Evolutionary conservation across 2,888 invertebrate genomes (phyloP).

Genomic region (Hydrotaea cyrtoneurina): DNA sequence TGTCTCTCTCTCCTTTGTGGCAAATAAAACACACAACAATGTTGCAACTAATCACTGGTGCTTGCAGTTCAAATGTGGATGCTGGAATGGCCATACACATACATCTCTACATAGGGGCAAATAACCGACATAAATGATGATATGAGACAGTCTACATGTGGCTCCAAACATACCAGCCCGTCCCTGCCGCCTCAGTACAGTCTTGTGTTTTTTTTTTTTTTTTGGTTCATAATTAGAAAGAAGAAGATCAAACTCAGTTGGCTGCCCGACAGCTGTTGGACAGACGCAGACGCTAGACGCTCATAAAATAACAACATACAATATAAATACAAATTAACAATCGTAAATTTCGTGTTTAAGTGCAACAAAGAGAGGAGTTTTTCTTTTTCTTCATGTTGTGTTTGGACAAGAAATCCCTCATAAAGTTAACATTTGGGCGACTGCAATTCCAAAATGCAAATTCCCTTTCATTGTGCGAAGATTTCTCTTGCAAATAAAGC

Average conservation of each 20-base stretch:
- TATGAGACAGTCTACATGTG: slow-evolving; percentile 19
- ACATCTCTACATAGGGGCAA: background rate
- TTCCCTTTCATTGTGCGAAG: background rate
- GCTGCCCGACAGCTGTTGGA: background rate
- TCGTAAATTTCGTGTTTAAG: slow-evolving; percentile 17
- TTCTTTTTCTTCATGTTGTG: background rate
- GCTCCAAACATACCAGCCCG: background rate
- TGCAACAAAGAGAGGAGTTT: background rate
- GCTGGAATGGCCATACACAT: background rate
- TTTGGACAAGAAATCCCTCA: background rate
- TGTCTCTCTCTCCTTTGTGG: slow-evolving; percentile 33
- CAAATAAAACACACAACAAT: slow-evolving; percentile 53
- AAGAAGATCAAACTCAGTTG: background rate
- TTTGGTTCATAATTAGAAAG: slow-evolving; percentile 53
- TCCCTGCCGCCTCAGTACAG: too few relatives aligned
- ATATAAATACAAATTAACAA: slow-evolving; percentile 28
- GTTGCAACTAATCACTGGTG: slow-evolving; percentile 60
- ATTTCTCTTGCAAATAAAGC: background rate
- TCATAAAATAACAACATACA: slow-evolving; percentile 11
- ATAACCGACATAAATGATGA: slow-evolving; percentile 40
- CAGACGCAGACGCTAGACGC: background rate
- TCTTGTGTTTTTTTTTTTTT: too few relatives aligned
- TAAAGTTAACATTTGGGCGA: background rate
- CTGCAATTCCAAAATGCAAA: background rate
- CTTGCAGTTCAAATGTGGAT: background rate